phyloP scores from a whole-genome alignment of 2,888 invertebrate species.

The Eudemis profundana region DNA sequence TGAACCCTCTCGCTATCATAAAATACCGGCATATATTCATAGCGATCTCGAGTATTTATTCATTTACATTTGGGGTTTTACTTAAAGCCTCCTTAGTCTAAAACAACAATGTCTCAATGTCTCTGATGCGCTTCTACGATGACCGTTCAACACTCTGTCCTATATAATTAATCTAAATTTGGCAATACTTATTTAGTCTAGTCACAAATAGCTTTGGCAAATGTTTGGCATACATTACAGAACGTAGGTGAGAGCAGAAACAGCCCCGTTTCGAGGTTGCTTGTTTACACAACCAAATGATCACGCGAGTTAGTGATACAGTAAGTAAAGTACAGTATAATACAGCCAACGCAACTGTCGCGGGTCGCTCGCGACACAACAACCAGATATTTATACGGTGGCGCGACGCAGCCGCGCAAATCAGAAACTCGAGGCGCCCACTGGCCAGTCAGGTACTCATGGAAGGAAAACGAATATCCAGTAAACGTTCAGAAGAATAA shows the following conservation, averaged over 20 bases:
- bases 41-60: conserved; percentile 51
- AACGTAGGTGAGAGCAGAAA: conserved; percentile 57
- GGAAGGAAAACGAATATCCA: conserved; percentile 66
- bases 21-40: conserved; percentile 60
- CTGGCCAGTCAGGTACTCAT: conserved; percentile 71
- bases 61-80: conserved; percentile 58
- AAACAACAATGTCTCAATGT: conserved; percentile 59
- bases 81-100: conserved; percentile 64
- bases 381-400: too few species aligned
- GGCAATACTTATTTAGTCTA: conserved; percentile 55
- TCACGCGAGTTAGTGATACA: conserved; percentile 79
- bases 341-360: background rate
- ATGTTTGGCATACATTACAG: conserved; percentile 66
- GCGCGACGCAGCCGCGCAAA: conserved; percentile 45
- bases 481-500: conserved; percentile 48
- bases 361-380: conserved; percentile 2
- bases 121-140: conserved; percentile 55
- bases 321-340: conserved; percentile 45
- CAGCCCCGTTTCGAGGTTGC: conserved; percentile 63
- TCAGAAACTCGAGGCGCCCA: conserved; percentile 52
- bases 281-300: conserved; percentile 82
- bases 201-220: conserved; percentile 63
- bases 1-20: conserved; percentile 48
- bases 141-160: conserved; percentile 50
- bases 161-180: conserved; percentile 58